Evolutionary conservation across 2,888 invertebrate species (phyloP), one percentile per base, ranked within the genome.

Genomic region (Synanthedon formicaeformis): DNA sequence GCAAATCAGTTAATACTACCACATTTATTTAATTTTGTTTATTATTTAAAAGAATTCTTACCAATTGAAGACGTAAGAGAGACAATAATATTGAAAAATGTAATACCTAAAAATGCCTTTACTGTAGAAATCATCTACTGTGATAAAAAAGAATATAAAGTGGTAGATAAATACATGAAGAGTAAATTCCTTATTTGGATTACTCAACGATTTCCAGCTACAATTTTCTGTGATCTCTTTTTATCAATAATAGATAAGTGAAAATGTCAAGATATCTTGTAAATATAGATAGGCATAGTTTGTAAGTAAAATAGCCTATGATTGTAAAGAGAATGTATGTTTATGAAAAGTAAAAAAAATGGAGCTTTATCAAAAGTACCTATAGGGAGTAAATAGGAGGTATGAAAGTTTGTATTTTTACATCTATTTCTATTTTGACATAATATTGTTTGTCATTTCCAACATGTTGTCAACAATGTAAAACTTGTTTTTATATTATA

Each of bases 221-320:
- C 88, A 86, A 87, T 88, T 88, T 87, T 88, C 88, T 88, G 88
- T 88, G 88, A 88, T 88, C 88, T 88, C 88, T 88, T 81, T 34
- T 80, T 81, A 86, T 83, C 82, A 79, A 80, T 81, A 73, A 16
- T 16, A 23, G 50, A 34, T 85, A 85, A 80, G 71, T 81, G 80
- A 23, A 23, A 79, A 81, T 79, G 75, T 77, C 79, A 80, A 67
- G 5, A 72, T 77, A 75, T 74, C 69, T 67, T 84, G 86, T 86
- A 86, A 78, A 86, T 86, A 86, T 74, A 81, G 62, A 58, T 73
- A 69, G 65, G 52, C 57, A 59, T 62, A 68, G 59, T 60, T 62
- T 59, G 57, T 53, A 27, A 50, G 48, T 64, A 67, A 66, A 63
- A 55, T 79, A 78, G 68, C 57, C 16, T 80, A 71, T 71, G 77